Evolutionary conservation across 30 jellyfish, hydroid and myxozoan species (phyloP).

Genomic region (Mastigias papua): DNA sequence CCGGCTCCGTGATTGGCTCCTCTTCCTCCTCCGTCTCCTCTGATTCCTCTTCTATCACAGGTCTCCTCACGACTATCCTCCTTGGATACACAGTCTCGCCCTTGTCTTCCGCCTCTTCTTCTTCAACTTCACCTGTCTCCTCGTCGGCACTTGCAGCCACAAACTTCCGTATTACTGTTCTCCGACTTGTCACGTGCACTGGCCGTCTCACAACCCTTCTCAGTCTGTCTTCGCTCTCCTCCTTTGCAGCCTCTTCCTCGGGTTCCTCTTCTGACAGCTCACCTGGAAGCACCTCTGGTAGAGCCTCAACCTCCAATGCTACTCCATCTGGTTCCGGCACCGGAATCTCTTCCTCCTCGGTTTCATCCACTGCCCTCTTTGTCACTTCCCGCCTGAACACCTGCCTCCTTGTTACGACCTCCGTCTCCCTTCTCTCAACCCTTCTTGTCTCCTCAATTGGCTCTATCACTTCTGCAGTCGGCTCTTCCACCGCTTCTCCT

Average conservation of each 20-base stretch:
- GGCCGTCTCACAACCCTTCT: constrained; percentile 76
- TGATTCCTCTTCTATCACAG: background rate
- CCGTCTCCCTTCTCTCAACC: constrained; percentile 14
- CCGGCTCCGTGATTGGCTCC: constrained; percentile 41
- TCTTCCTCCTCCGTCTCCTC: constrained; percentile 36
- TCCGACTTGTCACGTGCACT: constrained; percentile 66
- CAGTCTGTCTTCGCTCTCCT: constrained; percentile 11
- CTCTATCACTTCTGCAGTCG: constrained; percentile 1
- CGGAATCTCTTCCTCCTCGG: constrained; percentile 6
- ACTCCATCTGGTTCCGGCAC: constrained; percentile 50
- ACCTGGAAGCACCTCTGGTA: constrained; percentile 35
- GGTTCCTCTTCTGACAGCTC: background rate
- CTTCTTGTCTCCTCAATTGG: constrained; percentile 31
- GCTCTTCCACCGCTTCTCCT: constrained; percentile 5
- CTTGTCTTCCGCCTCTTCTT: constrained; percentile 48
- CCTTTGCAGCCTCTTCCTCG: constrained; percentile 26
- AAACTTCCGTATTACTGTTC: constrained; percentile 56
- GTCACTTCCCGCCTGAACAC: constrained; percentile 14
- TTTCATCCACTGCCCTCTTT: constrained; percentile 46
- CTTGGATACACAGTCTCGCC: constrained; percentile 48
- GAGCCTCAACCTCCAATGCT: constrained; percentile 37
- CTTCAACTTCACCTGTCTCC: constrained; percentile 18
- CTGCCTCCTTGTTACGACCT: constrained; percentile 28
- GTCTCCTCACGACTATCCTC: constrained; percentile 55
- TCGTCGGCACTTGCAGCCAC: constrained; percentile 79